phyloP scores from a whole-genome alignment of 2,797 vertebrate genomes.

The Peromyscus attwateri region DNA sequence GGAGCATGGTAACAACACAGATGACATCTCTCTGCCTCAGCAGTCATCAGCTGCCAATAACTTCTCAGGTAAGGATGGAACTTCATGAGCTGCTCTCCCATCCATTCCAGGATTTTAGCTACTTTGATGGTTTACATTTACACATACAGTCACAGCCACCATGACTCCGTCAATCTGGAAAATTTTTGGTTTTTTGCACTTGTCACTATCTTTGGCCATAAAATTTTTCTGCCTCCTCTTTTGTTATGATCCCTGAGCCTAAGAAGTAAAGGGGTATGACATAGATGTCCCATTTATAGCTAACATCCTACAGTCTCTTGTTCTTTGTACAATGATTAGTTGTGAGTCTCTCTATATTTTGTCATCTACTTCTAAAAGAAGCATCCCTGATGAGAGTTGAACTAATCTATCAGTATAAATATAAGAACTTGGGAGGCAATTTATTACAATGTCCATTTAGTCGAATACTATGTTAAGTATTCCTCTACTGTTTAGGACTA shows the following conservation, averaged over 20 bases:
- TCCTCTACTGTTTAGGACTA: neutral
- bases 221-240: neutral
- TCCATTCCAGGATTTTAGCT: too few species aligned
- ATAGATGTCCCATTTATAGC: too few species aligned
- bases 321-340: neutral
- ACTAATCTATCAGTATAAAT: neutral
- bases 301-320: neutral
- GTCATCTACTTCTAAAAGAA: too few species aligned
- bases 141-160: neutral
- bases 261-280: too few species aligned
- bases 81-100: neutral
- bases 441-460: neutral
- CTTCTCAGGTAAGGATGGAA: neutral
- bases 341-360: neutral
- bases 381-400: neutral
- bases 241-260: neutral
- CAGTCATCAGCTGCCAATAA: neutral
- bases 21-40: too few species aligned
- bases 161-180: neutral
- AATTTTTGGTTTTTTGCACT: neutral
- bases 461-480: neutral
- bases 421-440: neutral
- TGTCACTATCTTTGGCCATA: neutral
- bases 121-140: neutral
- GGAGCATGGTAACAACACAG: neutral